A percentile compares a stretch with the other conserved stretches of the same genome.
Evolutionary conservation across 2,113 vertebrate species (phyloP).

Genomic region (Otolemur garnettii): DNA sequence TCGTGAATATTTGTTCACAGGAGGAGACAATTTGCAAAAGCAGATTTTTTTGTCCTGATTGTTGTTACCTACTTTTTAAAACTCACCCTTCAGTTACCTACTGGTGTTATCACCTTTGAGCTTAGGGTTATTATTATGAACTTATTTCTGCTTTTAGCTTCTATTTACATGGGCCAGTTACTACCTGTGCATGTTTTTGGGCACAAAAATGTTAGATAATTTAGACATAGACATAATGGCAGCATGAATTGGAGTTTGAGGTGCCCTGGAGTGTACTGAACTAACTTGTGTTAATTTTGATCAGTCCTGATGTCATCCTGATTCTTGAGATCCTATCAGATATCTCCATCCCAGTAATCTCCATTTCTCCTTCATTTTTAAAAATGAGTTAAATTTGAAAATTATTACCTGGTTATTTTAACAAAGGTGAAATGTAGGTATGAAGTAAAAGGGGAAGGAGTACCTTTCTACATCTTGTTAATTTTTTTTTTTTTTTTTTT

Average conservation of each 20-base stretch:
- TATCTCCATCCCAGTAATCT: neutral
- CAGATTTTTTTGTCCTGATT: neutral
- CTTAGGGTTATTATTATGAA: neutral
- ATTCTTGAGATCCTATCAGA: neutral
- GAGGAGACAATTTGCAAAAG: constrained; percentile 27
- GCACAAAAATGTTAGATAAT: neutral
- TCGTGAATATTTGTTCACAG: neutral
- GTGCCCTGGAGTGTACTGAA: neutral
- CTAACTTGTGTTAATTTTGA: neutral
- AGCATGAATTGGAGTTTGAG: neutral
- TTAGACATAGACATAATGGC: neutral
- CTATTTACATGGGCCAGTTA: neutral
- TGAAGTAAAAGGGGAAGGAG: constrained; percentile 7
- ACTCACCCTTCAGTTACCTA: neutral
- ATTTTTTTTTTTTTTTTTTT: no score
- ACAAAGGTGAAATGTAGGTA: constrained; percentile 1
- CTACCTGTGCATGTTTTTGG: neutral
- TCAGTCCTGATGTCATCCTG: neutral
- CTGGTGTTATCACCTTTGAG: neutral
- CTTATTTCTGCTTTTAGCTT: neutral
- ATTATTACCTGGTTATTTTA: constrained; percentile 36
- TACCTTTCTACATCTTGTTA: neutral
- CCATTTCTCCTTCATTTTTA: constrained; percentile 28
- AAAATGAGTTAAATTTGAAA: constrained; percentile 9
- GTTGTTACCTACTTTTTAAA: constrained; percentile 11